Base-by-base conservation (phyloP, 2,113 vertebrate species). In the Protomyctophum bolini region DNA sequence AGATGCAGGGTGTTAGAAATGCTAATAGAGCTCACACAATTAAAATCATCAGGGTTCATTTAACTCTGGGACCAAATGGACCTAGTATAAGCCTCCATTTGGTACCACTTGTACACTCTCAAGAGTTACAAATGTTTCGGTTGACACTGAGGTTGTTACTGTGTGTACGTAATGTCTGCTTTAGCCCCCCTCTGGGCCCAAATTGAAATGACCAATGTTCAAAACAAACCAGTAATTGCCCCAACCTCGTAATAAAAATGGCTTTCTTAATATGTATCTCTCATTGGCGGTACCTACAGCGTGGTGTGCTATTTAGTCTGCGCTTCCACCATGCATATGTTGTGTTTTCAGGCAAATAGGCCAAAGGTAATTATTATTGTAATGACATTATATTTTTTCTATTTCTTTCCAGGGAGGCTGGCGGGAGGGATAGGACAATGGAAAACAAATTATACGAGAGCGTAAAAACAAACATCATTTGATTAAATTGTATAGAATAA, bases 201-300 rank as follows among this genome's bases (percentile, higher is more conserved):
- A 65, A 82, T 4, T 62, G 14, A 33, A 72, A 82, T 75, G 64
- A 86, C 70, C 77, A 68, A 61, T 81, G 65, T 72, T 11, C 57
- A 76, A 69, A 83, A 49, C 68, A 69, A 68, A 82, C 58, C 63
- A 59, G 76, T 77, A 84, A 83, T 81, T 85, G 68, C 29, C 46
- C 29, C 46, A 47, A 51, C 6, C 59, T 56, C 6, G 2, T 79
- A 58, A 84, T 83, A 68, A 73, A 73, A 83, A 83, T 72, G 73
- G 76, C 54, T 62, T 41, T 48, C 41, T 58, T 76, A 78, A 83
- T 78, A 78, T 83, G 47, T 41, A 63, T 72, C 79, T 73, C 55
- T 63, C 80, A 82, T 87, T 78, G 84, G 65, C 4, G 0, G 61
- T 70, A 80, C 73, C 75, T 69, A 51, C 64, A 72, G 58, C 64